phyloP scores from a whole-genome alignment of 2,888 invertebrate genomes.

The Dolomedes plantarius region DNA sequence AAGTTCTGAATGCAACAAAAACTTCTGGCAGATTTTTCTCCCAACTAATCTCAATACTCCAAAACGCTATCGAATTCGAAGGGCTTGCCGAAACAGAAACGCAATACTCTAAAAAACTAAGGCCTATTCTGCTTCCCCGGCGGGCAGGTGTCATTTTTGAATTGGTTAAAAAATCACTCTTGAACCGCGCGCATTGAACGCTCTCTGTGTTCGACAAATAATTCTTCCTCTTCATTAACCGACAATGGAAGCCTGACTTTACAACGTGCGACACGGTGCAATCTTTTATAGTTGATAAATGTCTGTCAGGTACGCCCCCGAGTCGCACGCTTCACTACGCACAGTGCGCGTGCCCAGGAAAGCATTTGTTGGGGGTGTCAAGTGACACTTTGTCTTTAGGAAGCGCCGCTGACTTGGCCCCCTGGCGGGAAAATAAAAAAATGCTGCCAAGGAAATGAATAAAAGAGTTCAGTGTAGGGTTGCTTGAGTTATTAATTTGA shows the following conservation, averaged over 20 bases:
- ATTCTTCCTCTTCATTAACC: slow-evolving; percentile 17
- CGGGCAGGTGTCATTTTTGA: slow-evolving; percentile 15
- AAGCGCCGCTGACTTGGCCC: not conserved
- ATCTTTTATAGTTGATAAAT: slow-evolving; percentile 63
- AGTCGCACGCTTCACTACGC: slow-evolving; percentile 26
- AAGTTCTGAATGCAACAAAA: too few species aligned
- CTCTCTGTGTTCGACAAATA: not conserved
- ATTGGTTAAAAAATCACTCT: not conserved
- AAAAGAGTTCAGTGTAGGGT: too few species aligned
- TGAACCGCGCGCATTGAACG: not conserved
- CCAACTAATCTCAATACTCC: too few species aligned
- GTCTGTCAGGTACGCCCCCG: slow-evolving; percentile 41
- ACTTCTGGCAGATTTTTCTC: too few species aligned
- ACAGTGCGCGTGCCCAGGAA: slow-evolving; percentile 2
- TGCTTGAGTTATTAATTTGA: too few species aligned
- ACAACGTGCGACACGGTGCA: slow-evolving; percentile 26
- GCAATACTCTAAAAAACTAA: not conserved
- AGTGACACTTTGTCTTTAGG: slow-evolving; percentile 31
- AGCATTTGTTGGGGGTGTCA: slow-evolving; percentile 28
- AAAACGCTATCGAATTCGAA: too few species aligned
- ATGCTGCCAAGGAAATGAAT: not conserved
- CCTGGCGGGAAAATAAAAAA: not conserved
- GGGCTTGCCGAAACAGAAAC: not conserved
- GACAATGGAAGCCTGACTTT: slow-evolving; percentile 13
- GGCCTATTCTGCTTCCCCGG: not conserved